phyloP scores from a whole-genome alignment of 2,888 invertebrate genomes.

The Diarsia rubi region DNA sequence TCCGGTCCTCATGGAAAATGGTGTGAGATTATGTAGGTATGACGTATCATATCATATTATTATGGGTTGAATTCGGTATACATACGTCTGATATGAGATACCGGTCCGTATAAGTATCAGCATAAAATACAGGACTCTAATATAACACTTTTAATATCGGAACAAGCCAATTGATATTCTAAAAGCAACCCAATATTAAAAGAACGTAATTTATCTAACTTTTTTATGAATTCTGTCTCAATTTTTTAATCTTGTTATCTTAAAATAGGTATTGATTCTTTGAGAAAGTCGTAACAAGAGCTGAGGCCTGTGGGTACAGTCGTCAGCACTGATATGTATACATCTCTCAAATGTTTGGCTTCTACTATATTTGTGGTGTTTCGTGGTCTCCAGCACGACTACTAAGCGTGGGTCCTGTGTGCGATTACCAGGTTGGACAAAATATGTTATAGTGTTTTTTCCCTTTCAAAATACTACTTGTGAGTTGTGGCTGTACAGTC shows the following conservation, averaged over 20 bases:
- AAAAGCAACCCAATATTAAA: slow-evolving; percentile 33
- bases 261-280: slow-evolving; percentile 52
- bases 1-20: background rate
- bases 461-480: no score
- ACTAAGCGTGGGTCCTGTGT: no score
- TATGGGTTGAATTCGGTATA: no score
- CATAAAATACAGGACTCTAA: background rate
- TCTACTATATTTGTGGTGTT: background rate
- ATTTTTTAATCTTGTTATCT: slow-evolving; percentile 44
- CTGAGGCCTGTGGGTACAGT: slow-evolving; percentile 3
- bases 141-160: background rate
- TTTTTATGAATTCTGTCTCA: slow-evolving; percentile 33
- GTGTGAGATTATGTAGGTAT: background rate
- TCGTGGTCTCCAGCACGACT: no score
- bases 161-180: slow-evolving; percentile 29
- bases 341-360: background rate
- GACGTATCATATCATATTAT: no score
- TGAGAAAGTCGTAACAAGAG: slow-evolving; percentile 30
- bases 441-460: no score
- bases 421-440: no score
- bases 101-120: background rate
- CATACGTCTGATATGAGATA: background rate
- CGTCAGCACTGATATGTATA: background rate
- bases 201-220: slow-evolving; percentile 36
- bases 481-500: no score